Evolutionary conservation across 2,888 invertebrate genomes (phyloP), one percentile per base, ranked within the genome.

Genomic region (Stegana nigrithorax): DNA sequence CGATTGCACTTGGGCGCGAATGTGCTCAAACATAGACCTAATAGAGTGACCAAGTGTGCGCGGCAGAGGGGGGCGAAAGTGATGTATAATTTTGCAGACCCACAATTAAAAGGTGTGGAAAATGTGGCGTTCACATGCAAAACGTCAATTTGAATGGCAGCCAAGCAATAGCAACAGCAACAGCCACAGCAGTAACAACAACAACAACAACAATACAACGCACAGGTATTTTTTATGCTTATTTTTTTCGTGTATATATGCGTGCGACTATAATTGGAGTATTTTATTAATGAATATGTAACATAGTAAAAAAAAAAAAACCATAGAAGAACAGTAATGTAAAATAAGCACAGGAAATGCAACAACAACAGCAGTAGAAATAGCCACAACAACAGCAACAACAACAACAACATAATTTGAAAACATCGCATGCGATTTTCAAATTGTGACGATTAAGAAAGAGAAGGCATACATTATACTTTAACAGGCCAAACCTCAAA

Each of bases 361-460:
- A 32, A 32, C 2, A 32, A 32, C 6, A 32, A 32, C 2, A n/a
- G n/a, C n/a, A n/a, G n/a, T n/a, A n/a, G n/a, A n/a, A n/a, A n/a
- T n/a, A n/a, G n/a, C n/a, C n/a, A 32, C 32, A 32, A 32, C 10
- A 5, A 32, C 10, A 32, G 2, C 32, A 32, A n/a, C 32, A 32
- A 32, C 2, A 2, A 32, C n/a, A 32, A 12, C 32, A 32, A 5
- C 6, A 32, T 12, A 4, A 32, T 32, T 2, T 12, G 6, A 32
- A 32, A 39, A 4, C 5, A 39, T 10, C 5, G 5, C 10, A 39
- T 39, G 39, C 39, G 14, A n/a, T 39, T 14, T 39, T 51, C 58
- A 36, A 53, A 42, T 51, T 29, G 29, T 63, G 57, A 66, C 64
- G 59, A 65, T 60, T 67, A 64, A 68, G 69, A 70, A 70, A 67